Conservation (phyloP, 2,797 vertebrate species). For the Miichthys miiuy region DNA sequence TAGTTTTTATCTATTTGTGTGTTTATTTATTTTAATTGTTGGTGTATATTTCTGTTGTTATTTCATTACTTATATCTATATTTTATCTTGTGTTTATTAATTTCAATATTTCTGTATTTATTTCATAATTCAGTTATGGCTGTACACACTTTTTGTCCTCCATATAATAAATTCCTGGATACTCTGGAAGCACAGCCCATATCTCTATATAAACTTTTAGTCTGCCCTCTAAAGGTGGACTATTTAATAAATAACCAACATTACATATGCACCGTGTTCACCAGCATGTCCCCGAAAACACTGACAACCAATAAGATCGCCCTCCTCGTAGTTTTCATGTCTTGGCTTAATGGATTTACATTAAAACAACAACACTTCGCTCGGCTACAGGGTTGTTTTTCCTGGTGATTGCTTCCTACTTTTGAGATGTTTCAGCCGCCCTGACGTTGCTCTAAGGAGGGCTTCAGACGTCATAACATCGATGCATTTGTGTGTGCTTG, state of each 20-base stretch:
- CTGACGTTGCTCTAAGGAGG: conserved; percentile 28
- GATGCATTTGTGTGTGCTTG: conserved; percentile 8
- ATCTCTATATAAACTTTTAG: conserved; percentile 6
- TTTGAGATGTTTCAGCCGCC: conserved; percentile 33
- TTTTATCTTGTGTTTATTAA: too few relatives aligned
- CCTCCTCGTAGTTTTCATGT: conserved; percentile 7
- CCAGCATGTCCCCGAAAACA: conserved; percentile 1
- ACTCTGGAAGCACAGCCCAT: background rate
- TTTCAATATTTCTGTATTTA: background rate
- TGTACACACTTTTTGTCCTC: background rate
- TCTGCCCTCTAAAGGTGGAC: background rate
- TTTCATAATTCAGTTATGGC: background rate
- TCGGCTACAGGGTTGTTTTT: conserved; percentile 29
- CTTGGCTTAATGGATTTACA: conserved; percentile 36
- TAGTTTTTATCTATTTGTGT: background rate
- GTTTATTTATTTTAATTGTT: background rate
- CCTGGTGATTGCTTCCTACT: conserved; percentile 56
- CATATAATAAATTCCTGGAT: background rate
- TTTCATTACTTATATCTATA: background rate
- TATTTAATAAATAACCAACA: background rate
- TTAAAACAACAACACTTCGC: conserved; percentile 38
- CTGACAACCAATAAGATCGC: background rate
- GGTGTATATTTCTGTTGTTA: background rate
- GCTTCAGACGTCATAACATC: conserved; percentile 20
- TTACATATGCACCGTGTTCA: background rate